Evolutionary conservation across 2,888 invertebrate genomes (phyloP), one percentile per base, ranked within the genome.

Genomic region (Osmoderma eremita): DNA sequence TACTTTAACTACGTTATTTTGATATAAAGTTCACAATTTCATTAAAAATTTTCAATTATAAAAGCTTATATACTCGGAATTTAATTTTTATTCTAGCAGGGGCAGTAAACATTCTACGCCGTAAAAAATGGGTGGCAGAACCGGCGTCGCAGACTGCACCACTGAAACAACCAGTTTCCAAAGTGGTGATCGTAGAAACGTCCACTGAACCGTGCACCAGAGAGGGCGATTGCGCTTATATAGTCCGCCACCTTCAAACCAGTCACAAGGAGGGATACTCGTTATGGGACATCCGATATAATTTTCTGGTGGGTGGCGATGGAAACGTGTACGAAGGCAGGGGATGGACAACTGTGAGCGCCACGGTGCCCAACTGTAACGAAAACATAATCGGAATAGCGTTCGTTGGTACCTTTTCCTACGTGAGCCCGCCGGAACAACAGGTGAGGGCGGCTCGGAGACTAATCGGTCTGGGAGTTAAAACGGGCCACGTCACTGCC

Each of bases 221-320:
- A 12, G 17, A 63, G 22, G 22, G 22, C 5, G 67, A 63, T 24
- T 67, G 67, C 30, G 58, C 64, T 17, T 45, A 24, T 39, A 6
- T 41, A 17, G 51, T 67, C 15, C 63, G 67, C 10, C 51, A 58
- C n/a, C 51, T 88, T 58, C 90, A 90, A 78, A 85, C 83, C 51
- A 88, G 83, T 71, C 91, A 93, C 78, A 88, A 92, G 24, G 90
- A 91, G 73, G 85, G 86, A n/a, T 81, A 79, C 63, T 79, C 83
- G 0, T 90, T 88, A 84, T 83, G 81, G 50, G 91, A 91, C 75
- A 90, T 91, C 15, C 87, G 83, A 0, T 91, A 90, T 76, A 92
- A 90, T 76, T 92, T 91, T 72, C 79, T 92, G 2, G 86, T 92
- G 2, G 92, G 91, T 0, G 91, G 91, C 8, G 92, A 92, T 76